Conservation (phyloP, 2,797 vertebrate genomes). For the Chrysolophus pictus region DNA sequence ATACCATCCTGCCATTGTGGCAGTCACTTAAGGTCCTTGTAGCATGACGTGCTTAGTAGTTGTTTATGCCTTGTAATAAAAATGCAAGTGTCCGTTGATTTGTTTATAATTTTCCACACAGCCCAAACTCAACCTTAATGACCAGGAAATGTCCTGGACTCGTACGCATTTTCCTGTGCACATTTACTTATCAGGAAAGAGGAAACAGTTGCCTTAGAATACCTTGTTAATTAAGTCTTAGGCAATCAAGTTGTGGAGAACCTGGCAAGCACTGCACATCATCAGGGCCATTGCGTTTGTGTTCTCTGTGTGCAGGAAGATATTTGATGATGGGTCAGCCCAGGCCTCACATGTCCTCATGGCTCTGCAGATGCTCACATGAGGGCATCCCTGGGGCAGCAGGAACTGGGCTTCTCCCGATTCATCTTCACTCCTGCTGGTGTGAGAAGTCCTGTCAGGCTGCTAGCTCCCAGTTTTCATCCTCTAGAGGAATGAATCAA, state of each 20-base stretch:
- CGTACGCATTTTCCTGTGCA: not conserved
- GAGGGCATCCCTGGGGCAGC: not conserved
- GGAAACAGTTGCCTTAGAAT: not conserved
- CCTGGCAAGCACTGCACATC: fast-evolving
- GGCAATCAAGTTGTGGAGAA: not conserved
- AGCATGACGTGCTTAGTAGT: not conserved
- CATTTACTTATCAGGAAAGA: not conserved
- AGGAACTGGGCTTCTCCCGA: fast-evolving
- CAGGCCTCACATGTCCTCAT: fast-evolving
- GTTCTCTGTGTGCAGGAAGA: not conserved
- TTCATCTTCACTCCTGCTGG: not conserved
- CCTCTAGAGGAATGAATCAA: fast-evolving
- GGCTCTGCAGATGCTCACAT: not conserved
- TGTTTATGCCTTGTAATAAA: not conserved
- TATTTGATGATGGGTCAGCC: not conserved
- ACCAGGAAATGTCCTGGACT: not conserved
- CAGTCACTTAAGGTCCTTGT: not conserved
- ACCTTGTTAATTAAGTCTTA: conserved; percentile 11
- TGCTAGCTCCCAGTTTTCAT: not conserved
- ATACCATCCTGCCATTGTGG: not conserved
- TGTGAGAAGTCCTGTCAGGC: not conserved
- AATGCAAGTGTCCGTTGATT: not conserved
- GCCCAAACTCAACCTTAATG: not conserved
- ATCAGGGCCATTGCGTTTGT: fast-evolving
- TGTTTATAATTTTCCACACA: not conserved